Base-by-base conservation (phyloP, 2,113 vertebrate species). In the Psilopogon haemacephalus region DNA sequence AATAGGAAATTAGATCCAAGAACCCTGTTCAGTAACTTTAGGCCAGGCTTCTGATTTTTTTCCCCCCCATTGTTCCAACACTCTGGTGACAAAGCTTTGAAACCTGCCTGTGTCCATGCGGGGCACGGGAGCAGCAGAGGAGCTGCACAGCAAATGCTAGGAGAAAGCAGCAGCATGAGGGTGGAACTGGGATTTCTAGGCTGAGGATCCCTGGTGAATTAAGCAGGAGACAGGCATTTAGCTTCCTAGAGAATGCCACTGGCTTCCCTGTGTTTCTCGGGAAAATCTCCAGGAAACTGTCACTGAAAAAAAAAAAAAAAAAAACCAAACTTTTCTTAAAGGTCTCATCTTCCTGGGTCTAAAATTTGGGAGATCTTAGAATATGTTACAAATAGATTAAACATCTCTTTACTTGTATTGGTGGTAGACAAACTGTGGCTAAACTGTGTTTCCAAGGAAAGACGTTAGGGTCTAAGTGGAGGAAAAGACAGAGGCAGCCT, bases 141-240 rank as follows among this genome's bases (percentile, higher is more conserved):
- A 73, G 71, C 58, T 52, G 67, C 67, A 30, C n/a, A 14, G 55
- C 13, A 63, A 71, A 3, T 2, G 4, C 27, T 15, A 42, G 55
- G 79, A 63, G 63, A 40, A 32, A 37, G 52, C 72, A 65, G 5
- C 48, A 28, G 65, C n/a, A 40, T 1, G 2, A 59, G 40, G 8
- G 4, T 38, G 35, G 68, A 86, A 78, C 68, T 7, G 8, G 12
- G 63, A 13, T 56, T 89, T 64, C 80, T 87, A 86, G 88, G 95
- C 94, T 88, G 40, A 27, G 75, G 84, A 82, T 50, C 84, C 35
- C 71, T 40, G 6, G 73, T 56, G 89, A 74, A 97, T 95, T 96
- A 94, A 81, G 75, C 67, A 86, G 48, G 89, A 89, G 83, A 96
- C 82, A 91, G 83, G 73, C 92, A 5, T 78, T 62, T 0, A 4